Evolutionary conservation across 2,888 invertebrate genomes (phyloP).

Genomic region (Brachyptera risi): DNA sequence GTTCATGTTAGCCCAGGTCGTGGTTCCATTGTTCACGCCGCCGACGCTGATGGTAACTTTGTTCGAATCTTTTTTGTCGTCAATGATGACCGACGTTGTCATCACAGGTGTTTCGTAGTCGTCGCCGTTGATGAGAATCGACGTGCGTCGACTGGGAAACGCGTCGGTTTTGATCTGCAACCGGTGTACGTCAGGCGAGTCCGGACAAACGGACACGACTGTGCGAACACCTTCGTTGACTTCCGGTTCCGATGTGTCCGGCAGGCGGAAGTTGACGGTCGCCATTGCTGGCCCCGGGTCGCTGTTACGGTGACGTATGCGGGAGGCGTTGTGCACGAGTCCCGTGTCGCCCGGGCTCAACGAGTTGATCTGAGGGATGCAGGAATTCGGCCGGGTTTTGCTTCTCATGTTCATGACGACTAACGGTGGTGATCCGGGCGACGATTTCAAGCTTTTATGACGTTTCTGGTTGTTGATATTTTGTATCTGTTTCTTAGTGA

Average conservation of each 20-base stretch:
- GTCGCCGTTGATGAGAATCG: constrained; percentile 68
- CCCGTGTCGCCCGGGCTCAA: background rate
- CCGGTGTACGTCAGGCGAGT: constrained; percentile 42
- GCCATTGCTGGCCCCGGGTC: constrained; percentile 25
- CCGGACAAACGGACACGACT: constrained; percentile 37
- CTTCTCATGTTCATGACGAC: constrained; percentile 26
- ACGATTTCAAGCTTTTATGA: constrained; percentile 1
- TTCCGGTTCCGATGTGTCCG: constrained; percentile 5
- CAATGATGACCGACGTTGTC: constrained; percentile 25
- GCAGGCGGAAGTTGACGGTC: constrained; percentile 15
- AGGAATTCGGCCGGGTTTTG: constrained; percentile 33
- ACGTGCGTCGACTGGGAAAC: constrained; percentile 45
- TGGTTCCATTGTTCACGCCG: constrained; percentile 33
- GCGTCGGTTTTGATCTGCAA: constrained; percentile 39
- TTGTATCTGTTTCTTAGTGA: constrained; percentile 37
- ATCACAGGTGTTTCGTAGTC: no score
- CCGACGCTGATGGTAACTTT: constrained; percentile 50
- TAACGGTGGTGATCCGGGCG: constrained; percentile 1
- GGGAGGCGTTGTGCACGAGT: background rate
- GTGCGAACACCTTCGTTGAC: constrained; percentile 5
- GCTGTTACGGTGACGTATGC: constrained; percentile 30
- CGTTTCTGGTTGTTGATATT: constrained; percentile 34
- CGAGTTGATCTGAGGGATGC: constrained; percentile 24
- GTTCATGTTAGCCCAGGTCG: background rate
- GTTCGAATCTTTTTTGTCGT: constrained; percentile 37